Evolutionary conservation across 1,140 invertebrate genomes (phyloP).

Genomic region (Drosophila baimaii): DNA sequence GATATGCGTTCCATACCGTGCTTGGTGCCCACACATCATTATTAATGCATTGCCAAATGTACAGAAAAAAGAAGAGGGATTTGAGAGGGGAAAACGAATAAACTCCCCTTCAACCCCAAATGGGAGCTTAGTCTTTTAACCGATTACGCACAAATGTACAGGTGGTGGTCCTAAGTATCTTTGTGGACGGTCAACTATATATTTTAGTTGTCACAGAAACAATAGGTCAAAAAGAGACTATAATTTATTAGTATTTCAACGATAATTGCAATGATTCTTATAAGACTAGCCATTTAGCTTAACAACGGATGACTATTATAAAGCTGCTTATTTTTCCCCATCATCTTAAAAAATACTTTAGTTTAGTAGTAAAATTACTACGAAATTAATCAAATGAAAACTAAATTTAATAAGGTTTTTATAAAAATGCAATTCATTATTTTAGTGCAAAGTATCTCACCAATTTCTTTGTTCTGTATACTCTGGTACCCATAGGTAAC

Average conservation of each 20-base stretch:
- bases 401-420: too few species aligned
- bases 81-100: background rate
- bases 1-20: constrained; percentile 65
- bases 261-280: too few species aligned
- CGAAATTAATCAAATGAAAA: too few species aligned
- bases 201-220: background rate
- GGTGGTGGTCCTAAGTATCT: background rate
- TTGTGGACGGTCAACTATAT: background rate
- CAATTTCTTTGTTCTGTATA: too few species aligned
- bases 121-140: constrained; percentile 4
- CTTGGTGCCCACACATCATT: constrained; percentile 73
- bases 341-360: background rate
- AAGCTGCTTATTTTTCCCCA: background rate
- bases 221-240: background rate
- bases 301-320: background rate
- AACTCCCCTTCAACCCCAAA: constrained; percentile 7
- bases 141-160: background rate
- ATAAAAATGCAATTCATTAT: too few species aligned
- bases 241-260: too few species aligned
- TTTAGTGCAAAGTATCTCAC: too few species aligned
- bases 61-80: constrained; percentile 15
- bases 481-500: too few species aligned
- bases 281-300: too few species aligned
- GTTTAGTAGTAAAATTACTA: too few species aligned
- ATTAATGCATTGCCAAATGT: constrained; percentile 76